Evolutionary conservation across 2,888 invertebrate species (phyloP).

Genomic region (Amphiduros pacificus): DNA sequence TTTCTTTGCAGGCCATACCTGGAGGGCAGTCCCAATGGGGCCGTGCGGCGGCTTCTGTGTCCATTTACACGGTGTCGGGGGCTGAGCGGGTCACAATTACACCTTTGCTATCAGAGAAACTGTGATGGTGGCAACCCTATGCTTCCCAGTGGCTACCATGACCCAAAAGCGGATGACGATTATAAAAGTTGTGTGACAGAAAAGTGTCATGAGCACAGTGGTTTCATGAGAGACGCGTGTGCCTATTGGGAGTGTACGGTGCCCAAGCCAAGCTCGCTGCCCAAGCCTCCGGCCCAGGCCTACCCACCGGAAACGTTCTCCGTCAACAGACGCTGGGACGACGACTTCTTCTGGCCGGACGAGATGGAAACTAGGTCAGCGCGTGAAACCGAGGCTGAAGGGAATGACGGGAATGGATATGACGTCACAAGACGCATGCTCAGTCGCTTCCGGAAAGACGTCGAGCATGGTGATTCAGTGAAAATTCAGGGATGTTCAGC

Average conservation of each 20-base stretch:
- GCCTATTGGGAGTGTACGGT: neutral
- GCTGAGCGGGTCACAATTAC: neutral
- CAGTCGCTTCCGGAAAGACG: neutral
- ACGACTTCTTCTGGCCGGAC: slow-evolving; percentile 11
- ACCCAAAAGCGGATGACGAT: neutral
- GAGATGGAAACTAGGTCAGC: slow-evolving; percentile 15
- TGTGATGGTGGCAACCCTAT: no score
- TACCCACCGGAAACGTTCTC: neutral
- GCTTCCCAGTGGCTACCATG: no score
- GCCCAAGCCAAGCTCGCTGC: no score
- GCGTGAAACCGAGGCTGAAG: neutral
- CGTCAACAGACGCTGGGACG: neutral
- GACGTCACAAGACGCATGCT: neutral
- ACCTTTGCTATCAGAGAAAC: neutral
- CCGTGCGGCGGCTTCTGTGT: neutral
- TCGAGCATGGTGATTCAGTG: neutral
- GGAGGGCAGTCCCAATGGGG: no score
- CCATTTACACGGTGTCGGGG: neutral
- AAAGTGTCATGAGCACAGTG: neutral
- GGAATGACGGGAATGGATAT: neutral
- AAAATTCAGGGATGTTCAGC: slow-evolving; percentile 1
- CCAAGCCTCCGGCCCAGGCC: no score
- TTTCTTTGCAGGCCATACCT: no score
- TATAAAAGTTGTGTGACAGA: neutral
- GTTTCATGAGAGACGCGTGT: neutral